A percentile compares a stretch with the other conserved stretches of the same genome.
These are phyloP conservation scores for Diadema setosum DNA, from an alignment of 35 echinoderm and acorn worm species.

Conservation along the genomic window DNA sequence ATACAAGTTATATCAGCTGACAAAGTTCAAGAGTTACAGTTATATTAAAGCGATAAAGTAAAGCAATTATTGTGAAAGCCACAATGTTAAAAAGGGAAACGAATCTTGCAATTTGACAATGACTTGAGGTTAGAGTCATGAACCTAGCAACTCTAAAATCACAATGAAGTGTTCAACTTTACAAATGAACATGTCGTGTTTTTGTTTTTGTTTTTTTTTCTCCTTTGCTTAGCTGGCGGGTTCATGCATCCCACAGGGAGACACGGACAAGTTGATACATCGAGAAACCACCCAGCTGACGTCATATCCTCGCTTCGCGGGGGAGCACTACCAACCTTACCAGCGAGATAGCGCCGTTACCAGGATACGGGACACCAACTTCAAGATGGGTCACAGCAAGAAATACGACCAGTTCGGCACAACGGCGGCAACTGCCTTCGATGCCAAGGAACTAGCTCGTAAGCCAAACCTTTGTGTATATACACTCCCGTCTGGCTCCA, in stretches of 20 bases:
- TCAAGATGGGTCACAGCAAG: slow-evolving; percentile 86
- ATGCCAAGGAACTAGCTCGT: neutral
- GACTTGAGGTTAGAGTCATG: too few relatives aligned
- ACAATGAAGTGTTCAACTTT: too few relatives aligned
- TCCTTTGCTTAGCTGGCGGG: slow-evolving; percentile 45
- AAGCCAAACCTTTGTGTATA: too few relatives aligned
- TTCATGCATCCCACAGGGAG: slow-evolving; percentile 86
- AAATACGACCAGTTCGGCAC: slow-evolving; percentile 86
- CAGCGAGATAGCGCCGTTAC: slow-evolving; percentile 56
- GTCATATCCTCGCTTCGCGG: slow-evolving; percentile 68
- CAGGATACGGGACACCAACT: slow-evolving; percentile 74
- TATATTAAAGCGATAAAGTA: too few relatives aligned
- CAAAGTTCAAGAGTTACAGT: too few relatives aligned
- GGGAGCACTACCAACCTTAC: slow-evolving; percentile 54
- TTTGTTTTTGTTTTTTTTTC: neutral
- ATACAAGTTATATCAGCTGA: neutral
- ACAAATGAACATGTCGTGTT: too few relatives aligned
- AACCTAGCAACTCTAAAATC: too few relatives aligned
- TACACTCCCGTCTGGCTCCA: too few relatives aligned
- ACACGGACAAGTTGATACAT: slow-evolving; percentile 79
- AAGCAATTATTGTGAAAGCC: too few relatives aligned
- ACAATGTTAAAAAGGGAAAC: too few relatives aligned
- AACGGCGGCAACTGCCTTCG: slow-evolving; percentile 57
- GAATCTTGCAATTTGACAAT: too few relatives aligned
- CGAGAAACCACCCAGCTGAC: slow-evolving; percentile 75